Conservation (phyloP, 2,113 vertebrate species). For the Salvelinus namaycush region DNA sequence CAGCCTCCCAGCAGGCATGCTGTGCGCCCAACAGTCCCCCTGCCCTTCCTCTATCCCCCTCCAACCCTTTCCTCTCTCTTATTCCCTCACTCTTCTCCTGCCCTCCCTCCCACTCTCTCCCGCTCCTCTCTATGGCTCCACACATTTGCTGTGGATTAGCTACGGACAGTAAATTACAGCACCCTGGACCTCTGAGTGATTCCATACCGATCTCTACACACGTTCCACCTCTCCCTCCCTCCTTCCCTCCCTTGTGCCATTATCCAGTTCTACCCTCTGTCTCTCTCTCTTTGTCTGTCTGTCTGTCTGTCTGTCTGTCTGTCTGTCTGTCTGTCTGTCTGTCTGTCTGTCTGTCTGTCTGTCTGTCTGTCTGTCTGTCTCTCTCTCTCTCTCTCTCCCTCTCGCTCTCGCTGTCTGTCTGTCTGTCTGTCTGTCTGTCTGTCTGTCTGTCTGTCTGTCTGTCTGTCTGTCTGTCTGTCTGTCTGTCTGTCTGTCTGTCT, state of each 20-base stretch:
- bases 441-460: background rate
- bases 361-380: constrained; percentile 7
- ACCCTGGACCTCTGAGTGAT: constrained; percentile 67
- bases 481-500: constrained; percentile 7
- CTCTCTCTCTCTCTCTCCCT: too few species aligned
- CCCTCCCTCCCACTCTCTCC: background rate
- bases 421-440: constrained; percentile 45
- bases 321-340: background rate
- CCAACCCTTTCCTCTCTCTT: background rate
- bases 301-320: constrained; percentile 5
- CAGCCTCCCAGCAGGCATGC: constrained; percentile 80
- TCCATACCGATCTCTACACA: constrained; percentile 72
- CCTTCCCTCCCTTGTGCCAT: constrained; percentile 37
- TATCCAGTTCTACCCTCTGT: constrained; percentile 56
- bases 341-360: constrained; percentile 56
- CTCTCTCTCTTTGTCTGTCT: background rate
- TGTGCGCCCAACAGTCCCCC: constrained; percentile 67
- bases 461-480: constrained; percentile 56
- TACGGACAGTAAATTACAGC: constrained; percentile 77
- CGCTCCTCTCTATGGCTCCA: constrained; percentile 39
- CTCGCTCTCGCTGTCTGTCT: too few species aligned
- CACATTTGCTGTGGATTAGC: constrained; percentile 81
- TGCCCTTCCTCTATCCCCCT: constrained; percentile 47
- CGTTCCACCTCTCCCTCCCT: constrained; percentile 44
- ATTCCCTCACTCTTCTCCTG: background rate